phyloP scores from a whole-genome alignment of 2,888 invertebrate species.

The Diarsia mendica region DNA sequence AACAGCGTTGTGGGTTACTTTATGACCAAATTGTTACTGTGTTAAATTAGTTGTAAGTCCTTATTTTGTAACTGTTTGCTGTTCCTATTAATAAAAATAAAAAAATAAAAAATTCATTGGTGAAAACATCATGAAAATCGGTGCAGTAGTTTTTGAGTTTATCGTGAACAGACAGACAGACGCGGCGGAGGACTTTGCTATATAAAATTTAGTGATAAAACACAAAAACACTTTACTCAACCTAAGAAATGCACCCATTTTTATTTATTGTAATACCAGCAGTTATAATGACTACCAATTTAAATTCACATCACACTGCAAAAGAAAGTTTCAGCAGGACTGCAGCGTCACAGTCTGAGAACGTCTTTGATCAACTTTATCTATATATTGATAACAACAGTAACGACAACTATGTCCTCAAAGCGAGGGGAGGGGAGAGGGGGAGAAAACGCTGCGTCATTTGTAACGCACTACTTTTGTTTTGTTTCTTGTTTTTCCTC shows the following conservation, averaged over 20 bases:
- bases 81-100: too few species aligned
- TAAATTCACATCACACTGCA: conserved; percentile 3
- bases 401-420: conserved; percentile 40
- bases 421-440: conserved; percentile 17
- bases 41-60: too few species aligned
- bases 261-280: neutral
- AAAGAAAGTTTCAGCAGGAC: neutral
- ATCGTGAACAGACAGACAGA: too few species aligned
- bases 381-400: conserved; percentile 37
- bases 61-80: too few species aligned
- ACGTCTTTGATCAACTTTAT: conserved; percentile 40
- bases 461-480: conserved; percentile 47
- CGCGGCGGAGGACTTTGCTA: too few species aligned
- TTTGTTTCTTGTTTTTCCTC: conserved; percentile 54
- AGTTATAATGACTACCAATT: neutral
- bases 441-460: conserved; percentile 40
- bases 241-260: neutral
- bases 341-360: neutral
- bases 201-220: neutral
- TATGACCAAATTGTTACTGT: too few species aligned
- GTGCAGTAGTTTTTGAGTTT: too few species aligned
- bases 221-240: neutral
- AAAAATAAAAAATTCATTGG: too few species aligned
- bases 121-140: neutral
- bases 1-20: too few species aligned